Conservation (phyloP, 1,140 invertebrate species). For the Tetramorium parvispinum region DNA sequence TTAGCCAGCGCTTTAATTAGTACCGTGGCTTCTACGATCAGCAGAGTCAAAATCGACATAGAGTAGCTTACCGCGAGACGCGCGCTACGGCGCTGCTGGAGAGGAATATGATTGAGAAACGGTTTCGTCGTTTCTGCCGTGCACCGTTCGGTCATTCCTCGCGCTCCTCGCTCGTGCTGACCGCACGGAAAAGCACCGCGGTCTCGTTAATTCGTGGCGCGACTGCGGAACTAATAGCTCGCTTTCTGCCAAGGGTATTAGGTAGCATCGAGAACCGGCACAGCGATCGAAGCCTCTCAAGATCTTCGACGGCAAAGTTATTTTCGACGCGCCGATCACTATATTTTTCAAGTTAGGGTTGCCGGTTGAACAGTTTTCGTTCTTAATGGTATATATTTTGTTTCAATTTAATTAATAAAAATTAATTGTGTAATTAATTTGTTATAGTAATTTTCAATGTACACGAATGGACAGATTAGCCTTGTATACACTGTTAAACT, state of each 20-base stretch:
- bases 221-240: conserved; percentile 28
- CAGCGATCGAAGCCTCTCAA: not conserved
- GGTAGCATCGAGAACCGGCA: not conserved
- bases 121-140: not conserved
- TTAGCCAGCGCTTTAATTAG: conserved; percentile 65
- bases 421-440: not conserved
- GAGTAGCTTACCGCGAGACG: conserved; percentile 6
- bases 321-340: not conserved
- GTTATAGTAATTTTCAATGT: not conserved
- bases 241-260: conserved; percentile 2
- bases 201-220: conserved; percentile 45
- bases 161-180: conserved; percentile 4
- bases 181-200: conserved; percentile 20
- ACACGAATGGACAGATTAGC: not conserved
- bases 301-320: not conserved
- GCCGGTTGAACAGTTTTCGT: not conserved
- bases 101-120: conserved; percentile 34
- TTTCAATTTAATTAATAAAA: not conserved
- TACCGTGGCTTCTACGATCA: conserved; percentile 25
- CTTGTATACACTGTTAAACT: not conserved
- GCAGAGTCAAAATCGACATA: conserved; percentile 29
- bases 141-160: conserved; percentile 18
- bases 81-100: not conserved
- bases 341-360: not conserved
- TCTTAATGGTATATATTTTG: not conserved